Base-by-base conservation (phyloP, 2,113 vertebrate species). In the Cottus gobio region DNA sequence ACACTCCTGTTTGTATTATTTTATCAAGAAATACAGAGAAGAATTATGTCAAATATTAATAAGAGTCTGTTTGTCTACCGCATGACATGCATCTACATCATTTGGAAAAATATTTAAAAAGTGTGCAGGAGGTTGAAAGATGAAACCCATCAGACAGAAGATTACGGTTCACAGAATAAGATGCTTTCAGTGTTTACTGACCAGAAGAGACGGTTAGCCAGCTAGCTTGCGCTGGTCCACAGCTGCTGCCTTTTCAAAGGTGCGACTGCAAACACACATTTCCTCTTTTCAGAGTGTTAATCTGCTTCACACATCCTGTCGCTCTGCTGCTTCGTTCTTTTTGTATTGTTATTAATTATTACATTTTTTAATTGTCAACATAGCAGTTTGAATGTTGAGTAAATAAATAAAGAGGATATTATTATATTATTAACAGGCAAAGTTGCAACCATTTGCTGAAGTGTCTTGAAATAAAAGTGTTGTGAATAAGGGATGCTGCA, bases 211-310 rank as follows among this genome's bases (percentile, higher is more conserved):
- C 39, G 13, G 3, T 42, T 13, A 42, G 39, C 39, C 4, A 42
- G 39, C 39, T 42, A 34, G 34, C 34, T 34, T 6, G 34, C 34
- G 34, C 34, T 58, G 11, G 78, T 1, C 0, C 64, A 78, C 87
- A 89, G 85, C 82, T 87, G 87, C 56, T 83, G 85, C 72, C 68
- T 72, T 76, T 85, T 79, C 69, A 82, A 73, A 89, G 75, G 68
- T 80, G 75, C 31, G 28, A 56, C 82, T 44, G 75, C 61, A 46
- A 52, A 31, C 69, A 46, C 56, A 12, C 56, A 74, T 58, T 54
- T 13, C 39, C 0, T 5, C 50, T 60, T 52, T 34, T 24, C 57
- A 70, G 79, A 52, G 22, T 46, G 80, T 67, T 39, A 44, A 70
- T 64, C 65, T 39, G 37, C 37, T n/a, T n/a, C n/a, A n/a, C n/a